phyloP scores from a whole-genome alignment of 2,888 invertebrate species.

The Sinopyrophorus schimmeli region DNA sequence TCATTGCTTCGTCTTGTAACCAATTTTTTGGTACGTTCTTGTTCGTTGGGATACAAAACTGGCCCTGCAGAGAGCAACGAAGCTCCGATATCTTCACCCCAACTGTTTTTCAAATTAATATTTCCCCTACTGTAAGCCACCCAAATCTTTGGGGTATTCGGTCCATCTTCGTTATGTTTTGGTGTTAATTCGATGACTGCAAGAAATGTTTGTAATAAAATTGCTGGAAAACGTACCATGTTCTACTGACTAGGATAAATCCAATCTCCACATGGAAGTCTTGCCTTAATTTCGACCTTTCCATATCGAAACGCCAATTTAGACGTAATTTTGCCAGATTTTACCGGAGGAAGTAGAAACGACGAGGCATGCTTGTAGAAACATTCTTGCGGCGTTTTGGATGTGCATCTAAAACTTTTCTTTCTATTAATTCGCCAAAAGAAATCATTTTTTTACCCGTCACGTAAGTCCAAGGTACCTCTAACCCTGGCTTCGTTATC shows the following conservation, averaged over 20 bases:
- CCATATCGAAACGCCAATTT: conserved; percentile 56
- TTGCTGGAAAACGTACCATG: not conserved
- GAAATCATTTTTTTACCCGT: conserved; percentile 46
- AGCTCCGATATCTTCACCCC: conserved; percentile 17
- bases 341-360: conserved; percentile 56
- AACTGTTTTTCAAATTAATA: conserved; percentile 44
- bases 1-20: not conserved
- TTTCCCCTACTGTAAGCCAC: conserved; percentile 52
- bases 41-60: conserved; percentile 3
- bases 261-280: conserved; percentile 61
- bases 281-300: conserved; percentile 57
- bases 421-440: not conserved
- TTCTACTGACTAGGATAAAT: conserved; percentile 57
- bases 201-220: conserved; percentile 13
- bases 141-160: conserved; percentile 37
- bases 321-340: conserved; percentile 56
- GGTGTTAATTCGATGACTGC: conserved; percentile 54
- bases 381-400: conserved; percentile 43
- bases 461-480: conserved; percentile 50
- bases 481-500: conserved; percentile 39
- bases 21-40: not conserved
- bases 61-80: conserved; percentile 6
- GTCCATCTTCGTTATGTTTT: conserved; percentile 44
- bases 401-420: conserved; percentile 51
- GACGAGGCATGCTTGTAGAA: conserved; percentile 44